A percentile compares a stretch with the other conserved stretches of the same genome.
Conservation (phyloP, 2,797 vertebrate genomes). For the Micromesistius poutassou region DNA sequence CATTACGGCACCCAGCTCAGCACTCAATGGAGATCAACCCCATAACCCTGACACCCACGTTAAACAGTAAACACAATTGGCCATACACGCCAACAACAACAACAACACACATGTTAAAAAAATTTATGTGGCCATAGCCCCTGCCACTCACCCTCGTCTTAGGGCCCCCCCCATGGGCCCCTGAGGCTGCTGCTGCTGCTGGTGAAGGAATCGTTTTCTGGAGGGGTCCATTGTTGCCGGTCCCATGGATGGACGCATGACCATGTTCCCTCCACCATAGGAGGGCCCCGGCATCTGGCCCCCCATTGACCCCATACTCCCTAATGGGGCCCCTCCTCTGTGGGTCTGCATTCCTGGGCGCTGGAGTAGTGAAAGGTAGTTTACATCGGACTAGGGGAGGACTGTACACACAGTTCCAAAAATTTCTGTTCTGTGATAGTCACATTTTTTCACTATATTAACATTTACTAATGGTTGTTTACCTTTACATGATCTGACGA, state of each 20-base stretch:
- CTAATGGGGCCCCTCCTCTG: slow-evolving; percentile 79
- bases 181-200: slow-evolving; percentile 74
- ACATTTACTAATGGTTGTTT: not conserved
- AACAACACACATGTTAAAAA: slow-evolving; percentile 11
- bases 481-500: not conserved
- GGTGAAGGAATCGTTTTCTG: slow-evolving; percentile 89
- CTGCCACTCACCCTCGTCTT: slow-evolving; percentile 82
- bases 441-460: not conserved
- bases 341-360: slow-evolving; percentile 81
- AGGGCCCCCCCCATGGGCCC: slow-evolving; percentile 75
- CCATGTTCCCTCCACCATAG: slow-evolving; percentile 78
- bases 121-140: slow-evolving; percentile 23
- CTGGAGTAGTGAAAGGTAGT: slow-evolving; percentile 57
- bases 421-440: not conserved
- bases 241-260: slow-evolving; percentile 85
- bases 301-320: slow-evolving; percentile 79
- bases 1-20: not conserved
- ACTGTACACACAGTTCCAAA: not conserved
- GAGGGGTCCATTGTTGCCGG: slow-evolving; percentile 86
- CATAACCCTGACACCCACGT: not conserved
- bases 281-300: slow-evolving; percentile 84
- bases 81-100: not conserved
- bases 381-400: not conserved
- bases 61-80: not conserved
- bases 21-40: not conserved